Percentiles rank a stretch among this genome's conserved stretches.
These are phyloP conservation scores for Cephus pulcher DNA, from an alignment of 2,888 invertebrate genomes.

Conservation along the genomic window DNA sequence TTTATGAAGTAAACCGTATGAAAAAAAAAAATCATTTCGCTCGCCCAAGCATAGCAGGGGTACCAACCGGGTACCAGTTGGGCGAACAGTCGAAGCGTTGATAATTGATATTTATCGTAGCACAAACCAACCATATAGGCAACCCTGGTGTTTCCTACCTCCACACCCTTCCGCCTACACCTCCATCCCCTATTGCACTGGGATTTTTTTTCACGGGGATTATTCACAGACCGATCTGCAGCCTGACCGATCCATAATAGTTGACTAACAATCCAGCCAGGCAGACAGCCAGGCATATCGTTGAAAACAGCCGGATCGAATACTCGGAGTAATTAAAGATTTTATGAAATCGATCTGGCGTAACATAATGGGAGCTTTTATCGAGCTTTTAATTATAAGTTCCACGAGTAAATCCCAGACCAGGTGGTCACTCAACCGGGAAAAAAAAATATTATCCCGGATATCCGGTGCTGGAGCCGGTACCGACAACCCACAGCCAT, in stretches of 20 bases:
- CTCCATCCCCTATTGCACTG: neutral
- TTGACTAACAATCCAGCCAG: neutral
- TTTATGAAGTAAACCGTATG: neutral
- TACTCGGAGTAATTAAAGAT: slow-evolving; percentile 20
- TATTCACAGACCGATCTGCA: neutral
- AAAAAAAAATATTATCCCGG: neutral
- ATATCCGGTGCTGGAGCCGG: neutral
- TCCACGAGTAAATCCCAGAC: neutral
- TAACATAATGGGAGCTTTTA: slow-evolving; percentile 23
- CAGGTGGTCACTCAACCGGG: neutral
- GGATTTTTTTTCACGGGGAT: neutral
- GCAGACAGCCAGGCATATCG: neutral
- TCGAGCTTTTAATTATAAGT: slow-evolving; percentile 24
- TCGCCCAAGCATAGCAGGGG: neutral
- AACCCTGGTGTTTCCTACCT: neutral
- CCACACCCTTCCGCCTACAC: neutral
- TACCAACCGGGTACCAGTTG: neutral
- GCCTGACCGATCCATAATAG: neutral
- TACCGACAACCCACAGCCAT: neutral
- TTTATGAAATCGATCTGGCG: slow-evolving; percentile 22
- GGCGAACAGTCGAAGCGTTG: slow-evolving; percentile 20
- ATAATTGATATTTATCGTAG: slow-evolving; percentile 39
- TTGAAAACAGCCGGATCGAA: neutral
- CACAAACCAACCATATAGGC: neutral
- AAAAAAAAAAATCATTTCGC: neutral